Percentiles rank a stretch among this genome's conserved stretches.
phyloP scores from a whole-genome alignment of 2,113 vertebrate genomes.

The Amphiprion ocellaris region DNA sequence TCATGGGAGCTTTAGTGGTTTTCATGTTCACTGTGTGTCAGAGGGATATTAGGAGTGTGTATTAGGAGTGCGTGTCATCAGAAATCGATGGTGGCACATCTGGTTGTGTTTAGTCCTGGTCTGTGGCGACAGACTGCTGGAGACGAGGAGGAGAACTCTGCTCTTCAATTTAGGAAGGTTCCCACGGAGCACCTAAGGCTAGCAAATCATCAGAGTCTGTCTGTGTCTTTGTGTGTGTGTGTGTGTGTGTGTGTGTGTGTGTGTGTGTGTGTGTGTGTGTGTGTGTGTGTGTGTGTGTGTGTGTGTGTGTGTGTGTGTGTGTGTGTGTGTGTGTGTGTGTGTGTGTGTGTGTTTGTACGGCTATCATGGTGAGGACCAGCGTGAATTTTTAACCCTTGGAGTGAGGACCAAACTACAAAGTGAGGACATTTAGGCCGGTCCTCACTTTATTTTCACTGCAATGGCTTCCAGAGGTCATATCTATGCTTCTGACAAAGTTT shows the following conservation, averaged over 20 bases:
- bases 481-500: no score
- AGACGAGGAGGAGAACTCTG: constrained; percentile 73
- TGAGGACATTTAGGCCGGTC: no score
- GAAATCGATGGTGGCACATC: constrained; percentile 80
- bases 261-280: constrained; percentile 36
- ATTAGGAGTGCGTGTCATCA: constrained; percentile 67
- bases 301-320: constrained; percentile 24
- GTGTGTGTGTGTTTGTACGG: constrained; percentile 25
- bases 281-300: constrained; percentile 31
- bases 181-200: constrained; percentile 76
- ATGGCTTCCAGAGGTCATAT: no score
- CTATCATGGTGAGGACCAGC: no score
- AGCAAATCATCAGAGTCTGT: constrained; percentile 22
- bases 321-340: constrained; percentile 28
- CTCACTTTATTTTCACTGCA: no score
- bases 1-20: constrained; percentile 51
- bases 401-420: no score
- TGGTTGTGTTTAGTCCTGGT: constrained; percentile 79
- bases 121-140: constrained; percentile 78
- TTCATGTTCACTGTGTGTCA: constrained; percentile 17
- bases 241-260: constrained; percentile 2
- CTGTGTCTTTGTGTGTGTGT: constrained; percentile 11
- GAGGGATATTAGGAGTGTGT: constrained; percentile 62
- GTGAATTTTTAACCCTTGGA: no score
- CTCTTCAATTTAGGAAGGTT: constrained; percentile 80